phyloP scores from a whole-genome alignment of 2,113 vertebrate species.

The Mugil cephalus region DNA sequence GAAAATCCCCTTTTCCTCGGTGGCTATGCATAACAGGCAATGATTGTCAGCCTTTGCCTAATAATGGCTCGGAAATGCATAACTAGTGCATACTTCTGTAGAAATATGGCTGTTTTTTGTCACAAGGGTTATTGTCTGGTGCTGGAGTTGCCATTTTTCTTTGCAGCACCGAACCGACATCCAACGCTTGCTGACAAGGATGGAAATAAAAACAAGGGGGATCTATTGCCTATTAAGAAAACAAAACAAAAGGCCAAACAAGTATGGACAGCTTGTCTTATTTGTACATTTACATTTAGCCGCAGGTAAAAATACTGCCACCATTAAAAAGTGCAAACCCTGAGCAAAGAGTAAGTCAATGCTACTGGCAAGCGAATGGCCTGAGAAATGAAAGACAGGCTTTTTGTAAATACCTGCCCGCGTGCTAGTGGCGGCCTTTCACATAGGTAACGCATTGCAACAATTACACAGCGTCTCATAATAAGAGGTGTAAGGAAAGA shows the following conservation, averaged over 20 bases:
- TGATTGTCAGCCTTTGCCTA: conserved; percentile 36
- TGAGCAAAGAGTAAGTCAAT: neutral
- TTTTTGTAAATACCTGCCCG: conserved; percentile 55
- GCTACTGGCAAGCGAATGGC: neutral
- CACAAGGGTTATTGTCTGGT: conserved; percentile 9
- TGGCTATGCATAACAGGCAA: conserved; percentile 27
- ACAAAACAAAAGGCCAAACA: neutral
- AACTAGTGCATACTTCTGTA: conserved; percentile 31
- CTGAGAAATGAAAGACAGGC: conserved; percentile 35
- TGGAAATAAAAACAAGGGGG: neutral
- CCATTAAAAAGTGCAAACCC: conserved; percentile 31
- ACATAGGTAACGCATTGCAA: conserved; percentile 74
- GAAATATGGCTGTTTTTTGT: conserved; percentile 24
- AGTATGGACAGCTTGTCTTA: neutral
- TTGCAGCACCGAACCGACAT: conserved; percentile 34
- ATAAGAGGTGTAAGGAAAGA: conserved; percentile 71
- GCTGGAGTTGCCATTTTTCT: conserved; percentile 9
- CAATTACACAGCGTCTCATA: conserved; percentile 71
- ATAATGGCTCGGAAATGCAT: conserved; percentile 41
- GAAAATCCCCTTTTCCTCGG: conserved; percentile 23
- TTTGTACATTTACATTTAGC: conserved; percentile 10
- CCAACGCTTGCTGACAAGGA: conserved; percentile 12
- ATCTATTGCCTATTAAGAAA: neutral
- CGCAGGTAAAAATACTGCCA: neutral
- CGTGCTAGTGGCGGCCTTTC: conserved; percentile 32